Base-by-base conservation (phyloP, 92 coral and sea anemone genomes). In the Parazoanthus swiftii region DNA sequence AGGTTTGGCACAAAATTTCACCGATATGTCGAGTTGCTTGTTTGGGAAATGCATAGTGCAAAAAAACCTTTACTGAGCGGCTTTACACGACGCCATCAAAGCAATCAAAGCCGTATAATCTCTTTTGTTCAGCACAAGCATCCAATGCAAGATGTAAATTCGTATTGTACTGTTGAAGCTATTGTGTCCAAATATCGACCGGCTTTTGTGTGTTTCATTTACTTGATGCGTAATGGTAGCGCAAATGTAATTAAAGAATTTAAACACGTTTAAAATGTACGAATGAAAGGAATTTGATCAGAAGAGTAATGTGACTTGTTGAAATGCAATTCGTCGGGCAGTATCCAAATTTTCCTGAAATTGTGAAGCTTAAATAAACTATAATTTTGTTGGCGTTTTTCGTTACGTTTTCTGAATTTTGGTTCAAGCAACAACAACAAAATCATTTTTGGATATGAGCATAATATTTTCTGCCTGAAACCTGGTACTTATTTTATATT, bases 61-160 rank as follows among this genome's bases (percentile, higher is more conserved):
- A 50, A 79, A 0, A 15, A n/a, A 18, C 42, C 36, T 79, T 79
- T 50, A 18, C 15, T 18, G 59, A 15, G 1, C 23, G 51, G 58
- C 81, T 44, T 15, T 20, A 46, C 11, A 77, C 35, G 81, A 79
- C 66, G 82, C 82, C 23, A n/a, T 48, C 9, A 79, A 48, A 46
- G 82, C 63, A 20, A 23, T 46, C 10, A 10, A 44, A 21, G 81
- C 82, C 1, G 13, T 48, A 23, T 44, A 25, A 37, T 44, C 20
- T 48, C 66, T 25, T 48, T 79, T 79, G 67, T 79, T n/a, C 39
- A 26, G 8, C 15, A 29, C 81, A 38, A 77, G 50, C 81, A 50
- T 42, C 11, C 46, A 18, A 74, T 14, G 43, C 78, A 35, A 14
- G 23, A 35, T 35, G 43, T 74, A 63, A 63, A 74, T 35, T 79